Base-by-base conservation (phyloP, 2,888 invertebrate species). In the Pterostichus madidus region DNA sequence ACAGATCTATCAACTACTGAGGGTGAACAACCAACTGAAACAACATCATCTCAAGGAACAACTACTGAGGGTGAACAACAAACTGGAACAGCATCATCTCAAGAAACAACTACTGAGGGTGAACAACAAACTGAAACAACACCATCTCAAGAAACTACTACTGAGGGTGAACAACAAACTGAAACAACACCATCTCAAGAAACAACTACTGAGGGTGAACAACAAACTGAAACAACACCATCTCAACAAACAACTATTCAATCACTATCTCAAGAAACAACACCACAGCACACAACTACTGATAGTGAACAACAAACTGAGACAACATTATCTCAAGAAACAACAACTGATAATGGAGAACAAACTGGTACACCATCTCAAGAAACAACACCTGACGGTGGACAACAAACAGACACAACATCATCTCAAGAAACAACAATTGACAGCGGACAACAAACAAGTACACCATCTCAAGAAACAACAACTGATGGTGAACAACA, bases 341-440 rank as follows among this genome's bases (percentile, higher is more conserved):
- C 81, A 75, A 84, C 81, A 76, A 80, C 83, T 7, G 80, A 83
- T n/a, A 13, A 17, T 59, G 52, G 15, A n/a, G n/a, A 64, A 59
- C 32, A 83, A 53, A 52, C 68, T 59, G 35, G 8, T 24, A 80
- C 71, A 76, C 83, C 81, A 10, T 64, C 68, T 24, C 77, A 84
- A 13, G 80, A 79, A 49, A 61, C 59, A 17, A 15, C 44, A 80
- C 81, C 13, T 11, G 76, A 83, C 15, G 10, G 24, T 61, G 44
- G n/a, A 10, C 31, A 61, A 56, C 15, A 83, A 35, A 49, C 49
- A 44, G 61, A 80, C 80, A 46, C 53, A 44, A 39, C 77, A n/a
- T 35, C 17, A 53, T 32, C 59, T 6, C 24, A 35, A 56, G 39
- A 56, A 17, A 76, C 44, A 56, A 53, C 52, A 68, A 5, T 10